Percentiles rank a stretch among this genome's conserved stretches.
Evolutionary conservation across 2,888 invertebrate genomes (phyloP).

Genomic region (Agriotes lineatus): DNA sequence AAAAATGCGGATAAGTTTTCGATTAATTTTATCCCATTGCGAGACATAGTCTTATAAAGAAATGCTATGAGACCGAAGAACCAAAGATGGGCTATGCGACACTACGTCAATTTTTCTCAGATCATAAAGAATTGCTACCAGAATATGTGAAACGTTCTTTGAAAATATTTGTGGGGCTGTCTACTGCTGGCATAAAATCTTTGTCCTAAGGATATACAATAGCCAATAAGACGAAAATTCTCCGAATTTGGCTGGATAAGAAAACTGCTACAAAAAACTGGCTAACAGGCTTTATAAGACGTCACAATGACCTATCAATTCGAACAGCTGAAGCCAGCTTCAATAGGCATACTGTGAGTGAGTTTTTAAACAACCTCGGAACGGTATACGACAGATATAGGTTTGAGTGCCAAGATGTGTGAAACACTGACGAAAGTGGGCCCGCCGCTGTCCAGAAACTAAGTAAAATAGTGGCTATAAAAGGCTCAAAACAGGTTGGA

Average conservation of each 20-base stretch:
- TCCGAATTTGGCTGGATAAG: neutral
- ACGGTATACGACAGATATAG: too few species aligned
- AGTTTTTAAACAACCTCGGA: constrained; percentile 16
- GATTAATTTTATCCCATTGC: neutral
- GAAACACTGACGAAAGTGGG: too few species aligned
- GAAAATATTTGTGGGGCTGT: neutral
- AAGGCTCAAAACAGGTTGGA: too few species aligned
- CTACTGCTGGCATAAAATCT: neutral
- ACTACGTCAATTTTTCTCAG: neutral
- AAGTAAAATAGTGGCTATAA: too few species aligned
- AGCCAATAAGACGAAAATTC: neutral
- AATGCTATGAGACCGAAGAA: neutral
- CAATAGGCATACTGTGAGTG: constrained; percentile 1
- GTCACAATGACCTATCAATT: constrained; percentile 33
- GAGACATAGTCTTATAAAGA: too few species aligned
- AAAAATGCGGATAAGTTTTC: neutral
- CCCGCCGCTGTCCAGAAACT: too few species aligned
- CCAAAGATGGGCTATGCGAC: neutral
- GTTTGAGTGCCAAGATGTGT: too few species aligned
- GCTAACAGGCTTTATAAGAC: constrained; percentile 33
- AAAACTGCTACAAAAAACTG: constrained; percentile 36
- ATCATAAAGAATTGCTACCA: neutral
- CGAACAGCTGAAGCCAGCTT: constrained; percentile 41
- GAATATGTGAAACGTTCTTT: neutral
- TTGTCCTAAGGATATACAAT: neutral